phyloP scores from a whole-genome alignment of 2,113 vertebrate species.

The Promerops cafer region DNA sequence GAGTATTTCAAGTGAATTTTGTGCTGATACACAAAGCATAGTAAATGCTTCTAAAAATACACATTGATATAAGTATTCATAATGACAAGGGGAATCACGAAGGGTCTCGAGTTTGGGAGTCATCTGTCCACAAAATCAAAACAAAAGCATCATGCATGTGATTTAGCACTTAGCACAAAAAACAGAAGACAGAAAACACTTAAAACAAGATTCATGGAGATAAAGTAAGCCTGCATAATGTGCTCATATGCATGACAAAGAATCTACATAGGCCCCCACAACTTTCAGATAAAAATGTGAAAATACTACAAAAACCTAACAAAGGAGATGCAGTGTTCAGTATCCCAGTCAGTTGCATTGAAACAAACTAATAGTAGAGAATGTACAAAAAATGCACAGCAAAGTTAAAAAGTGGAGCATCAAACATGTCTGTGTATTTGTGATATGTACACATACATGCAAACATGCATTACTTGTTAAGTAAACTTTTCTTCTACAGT shows the following conservation, averaged over 20 bases:
- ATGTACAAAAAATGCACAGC: not conserved
- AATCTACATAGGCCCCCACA: not conserved
- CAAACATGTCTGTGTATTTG: not conserved
- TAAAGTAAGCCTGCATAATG: not conserved
- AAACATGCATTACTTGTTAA: not conserved
- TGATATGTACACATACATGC: not conserved
- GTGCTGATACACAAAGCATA: not conserved
- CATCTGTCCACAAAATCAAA: not conserved
- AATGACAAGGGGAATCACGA: not conserved
- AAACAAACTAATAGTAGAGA: not conserved
- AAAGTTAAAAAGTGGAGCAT: not conserved
- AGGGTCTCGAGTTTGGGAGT: not conserved
- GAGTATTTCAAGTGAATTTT: not conserved
- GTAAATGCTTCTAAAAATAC: not conserved
- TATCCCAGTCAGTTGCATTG: rapidly evolving
- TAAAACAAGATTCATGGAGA: not conserved
- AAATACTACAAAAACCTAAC: not conserved
- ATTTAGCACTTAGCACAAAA: not conserved
- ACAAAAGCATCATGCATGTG: not conserved
- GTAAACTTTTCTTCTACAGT: not conserved
- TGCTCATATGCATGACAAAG: not conserved
- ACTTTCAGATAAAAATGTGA: not conserved
- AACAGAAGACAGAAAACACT: not conserved
- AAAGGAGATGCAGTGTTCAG: not conserved
- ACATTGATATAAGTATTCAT: not conserved